Evolutionary conservation across 2,113 vertebrate genomes (phyloP).

Genomic region (Mionectes macconnelli): DNA sequence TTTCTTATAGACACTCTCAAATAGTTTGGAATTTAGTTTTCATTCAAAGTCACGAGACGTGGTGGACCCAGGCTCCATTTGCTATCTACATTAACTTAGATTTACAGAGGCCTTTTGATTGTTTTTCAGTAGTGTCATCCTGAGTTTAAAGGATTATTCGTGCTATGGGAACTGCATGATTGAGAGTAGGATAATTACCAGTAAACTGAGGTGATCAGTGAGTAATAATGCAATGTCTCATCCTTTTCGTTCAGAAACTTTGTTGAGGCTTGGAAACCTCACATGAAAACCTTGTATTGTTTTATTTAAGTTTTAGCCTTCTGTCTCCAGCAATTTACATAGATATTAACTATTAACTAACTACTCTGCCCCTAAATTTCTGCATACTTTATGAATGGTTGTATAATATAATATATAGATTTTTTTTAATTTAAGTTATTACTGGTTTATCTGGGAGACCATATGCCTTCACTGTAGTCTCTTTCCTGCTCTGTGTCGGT

Average conservation of each 20-base stretch:
- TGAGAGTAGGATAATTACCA: background rate
- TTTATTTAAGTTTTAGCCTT: background rate
- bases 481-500: background rate
- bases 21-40: background rate
- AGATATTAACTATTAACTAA: background rate
- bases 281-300: background rate
- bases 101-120: background rate
- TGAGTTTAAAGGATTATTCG: background rate
- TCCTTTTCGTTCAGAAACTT: background rate
- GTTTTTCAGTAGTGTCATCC: background rate
- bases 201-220: background rate
- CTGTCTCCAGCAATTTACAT: background rate
- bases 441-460: background rate
- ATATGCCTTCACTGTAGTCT: background rate
- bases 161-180: background rate
- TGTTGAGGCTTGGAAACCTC: background rate
- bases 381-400: background rate
- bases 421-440: background rate
- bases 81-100: background rate
- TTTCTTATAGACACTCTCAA: background rate
- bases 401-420: background rate
- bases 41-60: background rate
- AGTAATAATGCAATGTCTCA: background rate
- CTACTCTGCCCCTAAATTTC: background rate
- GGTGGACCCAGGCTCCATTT: background rate